A percentile compares a stretch with the other conserved stretches of the same genome.
These are phyloP conservation scores for Nanger granti DNA, from an alignment of 2,113 vertebrate genomes.

Conservation along the genomic window DNA sequence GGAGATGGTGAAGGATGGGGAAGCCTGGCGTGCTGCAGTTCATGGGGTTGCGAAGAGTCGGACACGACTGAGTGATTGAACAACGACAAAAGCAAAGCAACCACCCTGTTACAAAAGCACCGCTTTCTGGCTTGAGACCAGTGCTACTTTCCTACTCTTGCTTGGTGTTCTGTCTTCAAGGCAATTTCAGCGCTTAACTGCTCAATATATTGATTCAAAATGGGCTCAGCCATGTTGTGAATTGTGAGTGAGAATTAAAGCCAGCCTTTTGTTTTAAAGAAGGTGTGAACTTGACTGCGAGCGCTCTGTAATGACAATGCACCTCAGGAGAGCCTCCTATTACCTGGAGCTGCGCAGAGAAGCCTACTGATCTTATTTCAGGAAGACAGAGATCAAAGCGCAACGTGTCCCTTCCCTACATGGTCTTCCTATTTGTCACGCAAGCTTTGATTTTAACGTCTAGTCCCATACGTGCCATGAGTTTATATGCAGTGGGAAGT, in stretches of 20 bases:
- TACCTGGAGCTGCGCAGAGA: neutral
- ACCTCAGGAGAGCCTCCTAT: slow-evolving; percentile 18
- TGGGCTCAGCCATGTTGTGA: neutral
- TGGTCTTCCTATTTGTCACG: slow-evolving; percentile 42
- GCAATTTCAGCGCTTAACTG: neutral
- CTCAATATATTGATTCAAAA: slow-evolving; percentile 29
- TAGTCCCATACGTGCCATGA: neutral
- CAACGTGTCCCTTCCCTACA: neutral
- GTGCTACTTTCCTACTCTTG: neutral
- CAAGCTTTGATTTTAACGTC: slow-evolving; percentile 39
- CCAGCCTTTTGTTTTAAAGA: slow-evolving; percentile 44
- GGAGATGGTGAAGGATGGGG: neutral
- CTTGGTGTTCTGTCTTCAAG: neutral
- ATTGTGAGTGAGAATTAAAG: slow-evolving; percentile 18
- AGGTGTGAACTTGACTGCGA: slow-evolving; percentile 39
- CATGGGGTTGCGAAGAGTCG: neutral
- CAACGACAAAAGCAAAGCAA: neutral
- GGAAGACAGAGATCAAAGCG: slow-evolving; percentile 42
- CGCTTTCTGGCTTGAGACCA: neutral
- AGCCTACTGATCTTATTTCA: slow-evolving; percentile 16
- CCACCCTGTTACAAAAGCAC: neutral
- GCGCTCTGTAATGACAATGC: neutral
- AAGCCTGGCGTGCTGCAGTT: neutral
- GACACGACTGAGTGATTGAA: neutral
- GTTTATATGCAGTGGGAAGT: slow-evolving; percentile 36